A percentile compares a stretch with the other conserved stretches of the same genome.
These are phyloP conservation scores for Dolichallabes microphthalmus DNA, from an alignment of 2,113 vertebrate genomes.

Conservation along the genomic window DNA sequence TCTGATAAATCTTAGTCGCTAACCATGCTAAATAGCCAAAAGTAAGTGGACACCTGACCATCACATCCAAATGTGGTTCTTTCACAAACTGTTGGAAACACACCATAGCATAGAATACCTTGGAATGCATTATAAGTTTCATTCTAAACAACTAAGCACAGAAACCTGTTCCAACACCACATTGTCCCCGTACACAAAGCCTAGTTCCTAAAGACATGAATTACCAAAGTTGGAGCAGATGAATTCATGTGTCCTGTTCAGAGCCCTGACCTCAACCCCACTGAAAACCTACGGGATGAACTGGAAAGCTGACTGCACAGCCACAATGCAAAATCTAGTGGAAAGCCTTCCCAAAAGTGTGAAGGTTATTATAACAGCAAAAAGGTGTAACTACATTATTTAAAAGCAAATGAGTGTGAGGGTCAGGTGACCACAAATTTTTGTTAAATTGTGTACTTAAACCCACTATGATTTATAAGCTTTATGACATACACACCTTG, in stretches of 20 bases:
- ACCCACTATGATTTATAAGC: background rate
- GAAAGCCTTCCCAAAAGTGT: background rate
- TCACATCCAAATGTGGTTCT: too few species aligned
- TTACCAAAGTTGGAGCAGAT: background rate
- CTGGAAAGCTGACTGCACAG: background rate
- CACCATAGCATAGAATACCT: background rate
- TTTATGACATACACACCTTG: slow-evolving; percentile 76
- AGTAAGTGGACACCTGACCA: too few species aligned
- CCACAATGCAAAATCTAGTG: background rate
- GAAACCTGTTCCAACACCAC: background rate
- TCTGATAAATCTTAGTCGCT: background rate
- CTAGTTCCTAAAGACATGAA: background rate
- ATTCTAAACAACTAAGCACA: background rate
- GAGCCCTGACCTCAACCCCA: background rate
- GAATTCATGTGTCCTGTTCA: background rate
- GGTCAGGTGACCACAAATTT: background rate
- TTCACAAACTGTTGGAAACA: background rate
- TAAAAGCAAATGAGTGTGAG: background rate
- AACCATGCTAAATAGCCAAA: background rate
- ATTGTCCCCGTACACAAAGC: background rate
- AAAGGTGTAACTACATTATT: background rate
- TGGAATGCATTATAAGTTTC: background rate
- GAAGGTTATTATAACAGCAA: background rate
- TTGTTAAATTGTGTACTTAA: background rate
- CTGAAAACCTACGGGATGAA: background rate